Evolutionary conservation across 2,113 vertebrate genomes (phyloP).

Genomic region (Alligator sinensis): DNA sequence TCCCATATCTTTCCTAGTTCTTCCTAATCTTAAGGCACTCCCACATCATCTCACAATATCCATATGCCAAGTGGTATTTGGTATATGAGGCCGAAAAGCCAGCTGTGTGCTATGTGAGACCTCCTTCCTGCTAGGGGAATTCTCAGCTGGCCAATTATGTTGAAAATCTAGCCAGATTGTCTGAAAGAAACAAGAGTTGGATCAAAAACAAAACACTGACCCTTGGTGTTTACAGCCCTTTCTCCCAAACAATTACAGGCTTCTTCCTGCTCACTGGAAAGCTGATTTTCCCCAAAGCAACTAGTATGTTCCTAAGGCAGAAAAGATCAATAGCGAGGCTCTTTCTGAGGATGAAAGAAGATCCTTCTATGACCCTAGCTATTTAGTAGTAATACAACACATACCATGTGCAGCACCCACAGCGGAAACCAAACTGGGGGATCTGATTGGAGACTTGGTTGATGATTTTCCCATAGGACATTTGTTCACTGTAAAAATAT

Average conservation of each 20-base stretch:
- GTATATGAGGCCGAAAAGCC: not conserved
- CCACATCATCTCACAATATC: not conserved
- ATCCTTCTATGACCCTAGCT: not conserved
- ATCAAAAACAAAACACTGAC: not conserved
- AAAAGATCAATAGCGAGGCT: not conserved
- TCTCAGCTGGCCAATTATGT: not conserved
- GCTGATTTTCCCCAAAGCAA: not conserved
- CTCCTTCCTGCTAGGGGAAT: not conserved
- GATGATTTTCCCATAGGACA: not conserved
- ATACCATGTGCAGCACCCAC: not conserved
- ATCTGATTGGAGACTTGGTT: no score
- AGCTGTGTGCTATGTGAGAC: not conserved
- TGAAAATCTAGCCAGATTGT: not conserved
- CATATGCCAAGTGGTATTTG: not conserved
- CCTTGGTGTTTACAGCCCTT: not conserved
- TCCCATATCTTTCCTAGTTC: not conserved
- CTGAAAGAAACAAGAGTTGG: not conserved
- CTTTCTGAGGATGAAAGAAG: not conserved
- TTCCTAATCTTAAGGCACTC: not conserved
- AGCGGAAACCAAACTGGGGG: not conserved
- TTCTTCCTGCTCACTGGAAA: not conserved
- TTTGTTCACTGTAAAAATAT: not conserved
- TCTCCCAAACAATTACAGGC: not conserved
- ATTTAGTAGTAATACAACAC: not conserved
- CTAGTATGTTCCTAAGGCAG: not conserved